Evolutionary conservation across 2,888 invertebrate genomes (phyloP).

Genomic region (Lepidonotus clava): DNA sequence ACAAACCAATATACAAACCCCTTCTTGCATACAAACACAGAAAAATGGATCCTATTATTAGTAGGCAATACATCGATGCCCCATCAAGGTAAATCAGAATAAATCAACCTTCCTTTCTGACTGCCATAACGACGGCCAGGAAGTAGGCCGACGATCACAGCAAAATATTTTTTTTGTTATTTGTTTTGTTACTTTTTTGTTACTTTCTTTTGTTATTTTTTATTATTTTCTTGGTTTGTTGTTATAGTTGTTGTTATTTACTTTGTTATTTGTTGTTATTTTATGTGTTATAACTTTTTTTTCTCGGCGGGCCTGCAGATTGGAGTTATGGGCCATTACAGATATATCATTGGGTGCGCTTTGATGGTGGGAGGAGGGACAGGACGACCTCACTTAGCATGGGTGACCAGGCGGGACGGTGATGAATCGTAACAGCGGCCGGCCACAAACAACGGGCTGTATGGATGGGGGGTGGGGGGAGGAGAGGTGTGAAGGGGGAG

Average conservation of each 20-base stretch:
- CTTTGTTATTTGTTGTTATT: too few relatives aligned
- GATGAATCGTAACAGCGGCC: conserved; percentile 20
- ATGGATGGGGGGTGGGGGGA: background rate
- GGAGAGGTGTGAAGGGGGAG: background rate
- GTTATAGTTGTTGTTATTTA: too few relatives aligned
- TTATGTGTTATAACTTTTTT: too few relatives aligned
- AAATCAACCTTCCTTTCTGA: conserved; percentile 34
- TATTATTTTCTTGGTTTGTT: too few relatives aligned
- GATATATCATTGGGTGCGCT: conserved; percentile 31
- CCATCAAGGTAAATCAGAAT: background rate
- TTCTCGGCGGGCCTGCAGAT: conserved; percentile 12
- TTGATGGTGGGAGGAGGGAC: conserved; percentile 3
- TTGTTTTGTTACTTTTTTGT: too few relatives aligned
- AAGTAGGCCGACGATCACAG: conserved; percentile 17
- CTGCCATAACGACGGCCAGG: conserved; percentile 25
- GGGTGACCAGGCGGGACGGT: conserved; percentile 8
- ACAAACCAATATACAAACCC: background rate
- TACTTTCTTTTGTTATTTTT: too few relatives aligned
- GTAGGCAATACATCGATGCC: too few relatives aligned
- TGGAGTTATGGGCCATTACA: conserved; percentile 29
- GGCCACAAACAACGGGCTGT: conserved; percentile 24
- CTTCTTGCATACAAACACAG: background rate
- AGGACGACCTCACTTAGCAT: conserved; percentile 30
- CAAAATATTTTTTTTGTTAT: too few relatives aligned
- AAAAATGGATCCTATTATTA: background rate